Conservation (phyloP, 1,140 invertebrate genomes). For the Micrasema longulum region DNA sequence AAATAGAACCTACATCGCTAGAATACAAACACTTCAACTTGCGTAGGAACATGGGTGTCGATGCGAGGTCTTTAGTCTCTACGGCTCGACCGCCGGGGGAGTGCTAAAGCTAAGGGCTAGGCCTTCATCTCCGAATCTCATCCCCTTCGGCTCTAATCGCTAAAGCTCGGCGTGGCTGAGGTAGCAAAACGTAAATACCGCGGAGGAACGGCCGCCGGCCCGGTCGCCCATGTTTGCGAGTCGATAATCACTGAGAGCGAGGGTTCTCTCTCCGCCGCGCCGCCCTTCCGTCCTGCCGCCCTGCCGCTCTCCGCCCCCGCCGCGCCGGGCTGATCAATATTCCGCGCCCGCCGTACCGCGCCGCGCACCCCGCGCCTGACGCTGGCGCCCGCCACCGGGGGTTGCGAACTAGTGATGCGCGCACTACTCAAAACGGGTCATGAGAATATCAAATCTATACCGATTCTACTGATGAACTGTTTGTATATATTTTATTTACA, state of each 20-base stretch:
- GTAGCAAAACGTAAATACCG: slow-evolving; percentile 23
- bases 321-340: slow-evolving; percentile 27
- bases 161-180: not conserved
- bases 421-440: too few relatives aligned
- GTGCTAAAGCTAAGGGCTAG: not conserved
- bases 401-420: too few relatives aligned
- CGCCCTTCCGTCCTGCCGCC: slow-evolving; percentile 14
- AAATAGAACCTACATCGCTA: slow-evolving; percentile 50
- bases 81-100: not conserved
- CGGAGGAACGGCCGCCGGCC: not conserved
- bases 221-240: slow-evolving; percentile 23
- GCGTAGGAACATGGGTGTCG: slow-evolving; percentile 49
- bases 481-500: too few relatives aligned
- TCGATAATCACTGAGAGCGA: slow-evolving; percentile 30
- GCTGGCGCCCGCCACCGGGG: not conserved
- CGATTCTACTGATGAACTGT: too few relatives aligned
- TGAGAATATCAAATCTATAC: too few relatives aligned
- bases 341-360: slow-evolving; percentile 1
- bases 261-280: not conserved
- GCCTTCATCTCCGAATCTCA: too few relatives aligned
- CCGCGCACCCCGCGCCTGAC: slow-evolving; percentile 6
- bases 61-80: slow-evolving; percentile 15
- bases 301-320: not conserved
- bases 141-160: slow-evolving; percentile 15
- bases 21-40: slow-evolving; percentile 54